These are phyloP conservation scores for Polyommatus iphigenia DNA, from an alignment of 2,888 invertebrate genomes.

Conservation along the genomic window DNA sequence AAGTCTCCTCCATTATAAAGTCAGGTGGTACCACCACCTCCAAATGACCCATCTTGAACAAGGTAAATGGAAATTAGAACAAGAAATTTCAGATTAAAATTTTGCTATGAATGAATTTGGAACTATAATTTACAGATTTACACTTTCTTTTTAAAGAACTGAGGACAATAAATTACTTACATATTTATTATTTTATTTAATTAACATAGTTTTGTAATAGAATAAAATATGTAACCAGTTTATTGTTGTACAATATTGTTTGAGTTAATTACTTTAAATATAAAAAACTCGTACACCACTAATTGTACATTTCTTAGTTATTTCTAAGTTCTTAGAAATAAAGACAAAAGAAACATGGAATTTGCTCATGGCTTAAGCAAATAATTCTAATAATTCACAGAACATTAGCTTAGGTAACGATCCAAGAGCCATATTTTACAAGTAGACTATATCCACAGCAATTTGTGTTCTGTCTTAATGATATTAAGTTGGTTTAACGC, in stretches of 20 bases:
- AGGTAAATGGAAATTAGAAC: neutral
- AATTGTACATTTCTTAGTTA: neutral
- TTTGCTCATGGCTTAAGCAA: neutral
- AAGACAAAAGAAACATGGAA: slow-evolving; percentile 3
- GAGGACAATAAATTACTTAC: too few species aligned
- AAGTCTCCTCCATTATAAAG: slow-evolving; percentile 91
- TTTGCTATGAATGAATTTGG: too few species aligned
- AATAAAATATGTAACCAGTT: too few species aligned
- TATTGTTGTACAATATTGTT: too few species aligned
- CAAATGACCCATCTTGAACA: slow-evolving; percentile 87
- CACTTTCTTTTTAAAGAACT: too few species aligned
- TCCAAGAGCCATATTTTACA: slow-evolving; percentile 23
- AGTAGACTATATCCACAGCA: neutral
- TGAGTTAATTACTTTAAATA: neutral
- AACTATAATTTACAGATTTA: too few species aligned
- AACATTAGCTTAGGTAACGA: slow-evolving; percentile 8
- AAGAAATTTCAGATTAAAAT: neutral
- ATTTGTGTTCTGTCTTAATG: neutral
- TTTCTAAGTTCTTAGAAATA: neutral
- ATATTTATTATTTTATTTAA: too few species aligned
- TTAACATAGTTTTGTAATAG: too few species aligned
- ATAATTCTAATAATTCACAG: slow-evolving; percentile 21
- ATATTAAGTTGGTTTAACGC: too few species aligned
- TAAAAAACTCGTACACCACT: neutral
- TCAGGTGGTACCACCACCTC: slow-evolving; percentile 96